These are phyloP conservation scores for Netelia melanura DNA, from an alignment of 2,888 invertebrate genomes.

Conservation along the genomic window DNA sequence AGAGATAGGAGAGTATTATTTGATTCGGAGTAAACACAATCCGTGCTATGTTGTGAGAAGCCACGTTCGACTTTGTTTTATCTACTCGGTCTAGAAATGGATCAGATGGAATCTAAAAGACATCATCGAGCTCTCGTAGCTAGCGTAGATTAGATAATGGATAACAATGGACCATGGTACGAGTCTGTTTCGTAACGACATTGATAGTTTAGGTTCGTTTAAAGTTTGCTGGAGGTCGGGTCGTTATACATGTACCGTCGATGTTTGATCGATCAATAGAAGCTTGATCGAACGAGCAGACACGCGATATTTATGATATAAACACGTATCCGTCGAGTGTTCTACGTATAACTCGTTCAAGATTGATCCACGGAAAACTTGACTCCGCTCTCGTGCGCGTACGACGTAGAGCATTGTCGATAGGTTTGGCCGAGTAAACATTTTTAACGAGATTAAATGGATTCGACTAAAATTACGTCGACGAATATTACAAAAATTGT, in stretches of 20 bases:
- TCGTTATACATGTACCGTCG: slow-evolving; percentile 32
- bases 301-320: slow-evolving; percentile 41
- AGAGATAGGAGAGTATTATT: no score
- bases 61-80: slow-evolving; percentile 10
- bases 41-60: neutral
- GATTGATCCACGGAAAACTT: slow-evolving; percentile 20
- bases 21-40: neutral
- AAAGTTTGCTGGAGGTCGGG: slow-evolving; percentile 59
- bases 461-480: neutral
- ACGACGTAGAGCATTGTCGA: neutral
- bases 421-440: slow-evolving; percentile 12
- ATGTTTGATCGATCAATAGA: slow-evolving; percentile 61
- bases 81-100: slow-evolving; percentile 11
- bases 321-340: neutral
- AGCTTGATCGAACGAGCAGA: slow-evolving; percentile 34
- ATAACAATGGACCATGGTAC: slow-evolving; percentile 37
- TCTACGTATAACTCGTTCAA: slow-evolving; percentile 10
- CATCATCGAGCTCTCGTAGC: slow-evolving; percentile 2
- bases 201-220: slow-evolving; percentile 55
- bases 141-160: slow-evolving; percentile 42
- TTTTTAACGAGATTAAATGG: neutral
- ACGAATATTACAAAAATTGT: neutral
- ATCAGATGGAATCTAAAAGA: neutral
- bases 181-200: slow-evolving; percentile 29
- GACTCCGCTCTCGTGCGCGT: slow-evolving; percentile 8